Evolutionary conservation across 2,113 vertebrate species (phyloP), one percentile per base, ranked within the genome.

Genomic region (Bombycilla garrulus): DNA sequence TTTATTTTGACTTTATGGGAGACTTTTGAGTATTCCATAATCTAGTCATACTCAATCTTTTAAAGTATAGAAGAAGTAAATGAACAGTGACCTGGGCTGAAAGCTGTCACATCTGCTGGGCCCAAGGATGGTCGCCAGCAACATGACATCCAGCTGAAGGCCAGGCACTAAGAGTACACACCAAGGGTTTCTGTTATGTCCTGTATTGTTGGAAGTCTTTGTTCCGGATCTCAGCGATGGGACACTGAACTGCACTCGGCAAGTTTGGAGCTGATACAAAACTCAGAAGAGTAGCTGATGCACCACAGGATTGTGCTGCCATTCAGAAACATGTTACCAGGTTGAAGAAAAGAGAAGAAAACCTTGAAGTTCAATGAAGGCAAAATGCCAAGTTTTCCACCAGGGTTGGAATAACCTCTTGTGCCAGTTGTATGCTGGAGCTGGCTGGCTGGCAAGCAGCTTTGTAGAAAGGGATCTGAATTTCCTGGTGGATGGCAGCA

Each of bases 171-270:
- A 6, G 1, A 3, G 8, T 29, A 6, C 45, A 17, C 12, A 3
- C 5, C 6, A 17, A 5, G 16, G 8, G 5, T 48, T 2, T 0
- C 15, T 69, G 26, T 13, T 33, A 15, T 47, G 9, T 48, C 25
- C 20, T 42, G 0, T 45, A 4, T 24, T 29, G 28, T 56, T 64
- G 72, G 61, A n/a, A 4, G 12, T 60, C 53, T 64, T 81, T 1
- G 0, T 71, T 88, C 1, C 2, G 24, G 5, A 40, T 73, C 25
- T 53, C 11, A 2, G 11, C 45, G 50, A 22, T 53, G 40, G 71
- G 25, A 76, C 58, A 54, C 14, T 67, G 58, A 80, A 20, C 40
- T 67, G 18, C 7, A 18, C 9, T 61, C 42, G 7, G 25, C 40
- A 58, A 22, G 9, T 76, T 79, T 76, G 29, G 22, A 79, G 33